Evolutionary conservation across 2,888 invertebrate genomes (phyloP), one percentile per base, ranked within the genome.

Genomic region (Autographa gamma): DNA sequence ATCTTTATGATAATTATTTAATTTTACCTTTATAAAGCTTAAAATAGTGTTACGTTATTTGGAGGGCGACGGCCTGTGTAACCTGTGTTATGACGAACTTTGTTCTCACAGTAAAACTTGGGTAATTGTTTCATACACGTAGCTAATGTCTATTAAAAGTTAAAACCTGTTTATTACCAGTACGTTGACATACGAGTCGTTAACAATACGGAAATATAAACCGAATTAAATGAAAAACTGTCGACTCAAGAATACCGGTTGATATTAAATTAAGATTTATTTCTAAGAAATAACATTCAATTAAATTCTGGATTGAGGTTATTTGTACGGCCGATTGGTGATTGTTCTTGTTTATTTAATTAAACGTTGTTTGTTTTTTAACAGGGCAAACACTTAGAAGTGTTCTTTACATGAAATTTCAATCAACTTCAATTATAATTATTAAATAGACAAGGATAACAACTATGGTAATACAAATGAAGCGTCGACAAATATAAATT

Each of bases 41-140:
- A 61, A 74, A 73, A 74, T 77, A 75, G 65, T 75, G 76, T 82
- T 86, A 82, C 83, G 80, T 83, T 83, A 79, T 71, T 71, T 76
- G 71, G 85, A 84, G 86, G 83, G 85, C 85, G 85, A 85, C 80
- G 85, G 81, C 87, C 86, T 83, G 74, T 81, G 85, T 77, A 48
- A 48, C 48, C n/a, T 48, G 48, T 48, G 48, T 84, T 80, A 85
- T 83, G 85, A 84, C 73, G 81, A 83, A 80, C 85, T 89, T 87
- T 86, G 84, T 88, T 90, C 90, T 86, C 90, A 91, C 89, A 88
- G 82, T 86, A 85, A 84, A 84, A 86, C 82, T 86, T 87, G 77
- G 60, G 84, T 89, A 89, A 89, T 91, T 91, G 89, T 90, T 89
- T 86, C 77, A 82, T 83, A 86, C 85, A 84, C 84, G 77, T 83